Conservation (phyloP, 2,888 invertebrate genomes). For the Cheilosia variabilis region DNA sequence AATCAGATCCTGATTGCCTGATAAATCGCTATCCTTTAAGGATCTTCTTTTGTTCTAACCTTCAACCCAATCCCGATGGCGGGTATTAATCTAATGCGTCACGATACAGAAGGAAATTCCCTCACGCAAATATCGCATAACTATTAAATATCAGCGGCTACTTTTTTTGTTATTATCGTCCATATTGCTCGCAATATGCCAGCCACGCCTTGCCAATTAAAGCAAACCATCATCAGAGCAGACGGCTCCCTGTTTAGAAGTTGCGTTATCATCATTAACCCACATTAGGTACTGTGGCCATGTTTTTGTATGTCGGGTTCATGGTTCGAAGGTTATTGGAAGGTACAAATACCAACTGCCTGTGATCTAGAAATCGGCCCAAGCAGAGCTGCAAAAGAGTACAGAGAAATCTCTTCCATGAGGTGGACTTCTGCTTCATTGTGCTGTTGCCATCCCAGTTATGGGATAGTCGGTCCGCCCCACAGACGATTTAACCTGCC, state of each 20-base stretch:
- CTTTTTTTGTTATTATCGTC: background rate
- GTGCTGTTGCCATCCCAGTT: no score
- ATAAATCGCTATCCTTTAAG: background rate
- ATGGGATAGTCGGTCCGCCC: no score
- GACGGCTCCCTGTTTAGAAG: background rate
- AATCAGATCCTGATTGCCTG: background rate
- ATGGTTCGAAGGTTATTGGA: no score
- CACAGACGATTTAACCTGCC: background rate
- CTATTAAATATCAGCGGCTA: background rate
- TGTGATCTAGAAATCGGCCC: no score
- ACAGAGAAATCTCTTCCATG: no score
- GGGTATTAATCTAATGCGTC: background rate
- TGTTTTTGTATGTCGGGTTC: no score
- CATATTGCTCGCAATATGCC: background rate
- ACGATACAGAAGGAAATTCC: background rate
- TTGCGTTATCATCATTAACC: background rate
- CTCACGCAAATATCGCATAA: background rate
- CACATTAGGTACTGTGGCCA: no score
- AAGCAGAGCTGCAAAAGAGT: no score
- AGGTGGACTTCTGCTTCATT: no score
- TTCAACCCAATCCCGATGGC: background rate
- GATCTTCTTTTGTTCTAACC: background rate
- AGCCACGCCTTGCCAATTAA: background rate
- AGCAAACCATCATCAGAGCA: background rate
- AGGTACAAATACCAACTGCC: no score